A percentile compares a stretch with the other conserved stretches of the same genome.
Conservation (phyloP, 2,113 vertebrate species). For the Callaeas wilsoni region DNA sequence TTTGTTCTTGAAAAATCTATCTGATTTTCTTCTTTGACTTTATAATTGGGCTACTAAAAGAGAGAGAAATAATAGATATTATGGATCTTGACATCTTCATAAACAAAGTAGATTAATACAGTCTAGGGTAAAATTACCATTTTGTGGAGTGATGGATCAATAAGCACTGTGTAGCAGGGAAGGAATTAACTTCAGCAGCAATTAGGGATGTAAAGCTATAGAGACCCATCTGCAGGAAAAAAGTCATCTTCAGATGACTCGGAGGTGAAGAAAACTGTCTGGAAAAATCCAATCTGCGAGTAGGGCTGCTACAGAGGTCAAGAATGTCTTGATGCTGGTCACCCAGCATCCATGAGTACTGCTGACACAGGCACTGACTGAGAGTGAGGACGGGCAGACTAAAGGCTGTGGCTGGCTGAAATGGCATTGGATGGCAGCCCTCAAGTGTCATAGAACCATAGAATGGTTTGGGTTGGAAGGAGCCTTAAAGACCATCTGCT, state of each 20-base stretch:
- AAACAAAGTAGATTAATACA: neutral
- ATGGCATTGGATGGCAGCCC: accelerated
- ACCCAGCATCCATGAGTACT: neutral
- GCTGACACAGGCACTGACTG: neutral
- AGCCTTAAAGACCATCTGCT: neutral
- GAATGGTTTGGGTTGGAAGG: neutral
- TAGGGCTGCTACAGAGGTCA: neutral
- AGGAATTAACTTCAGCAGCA: neutral
- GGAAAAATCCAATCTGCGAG: neutral
- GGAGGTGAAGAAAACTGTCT: neutral
- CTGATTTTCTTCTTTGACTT: neutral
- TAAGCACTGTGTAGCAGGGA: neutral
- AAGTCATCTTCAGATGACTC: neutral
- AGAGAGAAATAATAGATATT: neutral
- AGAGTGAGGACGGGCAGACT: neutral
- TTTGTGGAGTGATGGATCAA: neutral
- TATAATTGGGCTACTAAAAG: neutral
- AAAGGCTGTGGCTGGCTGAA: neutral
- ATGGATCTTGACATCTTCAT: neutral
- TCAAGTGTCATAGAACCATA: neutral
- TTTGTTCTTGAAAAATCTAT: neutral
- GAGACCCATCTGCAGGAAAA: neutral
- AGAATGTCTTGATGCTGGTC: neutral
- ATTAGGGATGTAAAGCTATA: neutral
- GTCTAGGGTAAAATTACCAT: neutral